Evolutionary conservation across 2,888 invertebrate genomes (phyloP), one percentile per base, ranked within the genome.

Genomic region (Limnephilus marmoratus): DNA sequence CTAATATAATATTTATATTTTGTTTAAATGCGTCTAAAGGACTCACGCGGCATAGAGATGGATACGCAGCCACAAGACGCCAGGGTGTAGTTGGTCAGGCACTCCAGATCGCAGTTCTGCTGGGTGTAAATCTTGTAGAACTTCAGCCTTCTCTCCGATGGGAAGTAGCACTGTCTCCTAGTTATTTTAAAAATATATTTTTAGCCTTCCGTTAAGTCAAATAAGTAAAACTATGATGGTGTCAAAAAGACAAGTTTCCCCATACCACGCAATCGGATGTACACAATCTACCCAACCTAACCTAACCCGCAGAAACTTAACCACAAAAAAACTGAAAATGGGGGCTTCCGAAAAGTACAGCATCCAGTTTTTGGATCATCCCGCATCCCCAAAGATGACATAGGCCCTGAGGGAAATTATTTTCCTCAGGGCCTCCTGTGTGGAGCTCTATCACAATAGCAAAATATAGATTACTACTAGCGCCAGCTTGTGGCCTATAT

Each of bases 31-130:
- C 15, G 53, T 5, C 53, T 24, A 45, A 31, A 31, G 0, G 11
- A 81, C 88, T 95, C 95, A 96, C 96, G 95, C 87, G 97, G 97
- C 97, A 98, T 97, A 92, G 97, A 97, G 94, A 97, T 97, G 94
- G 97, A 97, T 3, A 97, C 97, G 94, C 98, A 98, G 5, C 96
- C 97, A 94, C 98, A 98, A 93, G 95, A 95, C 3, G 95, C 94
- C 90, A 96, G 95, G 0, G 97, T 97, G 93, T 96, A 97, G 95
- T 98, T 97, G 1, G 97, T 96, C 91, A 97, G 95, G 94, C 98
- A 98, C 95, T 98, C 98, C 94, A 97, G 96, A 94, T 97, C 97
- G 94, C 98, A 98, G 94, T 97, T 98, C 92, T 97, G 96, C 95
- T 98, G 97, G 0, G 97, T 97, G 95, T 98, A 98, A 90, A 97